Conservation (phyloP, 2,888 invertebrate species). For the Amphipoea lucens region DNA sequence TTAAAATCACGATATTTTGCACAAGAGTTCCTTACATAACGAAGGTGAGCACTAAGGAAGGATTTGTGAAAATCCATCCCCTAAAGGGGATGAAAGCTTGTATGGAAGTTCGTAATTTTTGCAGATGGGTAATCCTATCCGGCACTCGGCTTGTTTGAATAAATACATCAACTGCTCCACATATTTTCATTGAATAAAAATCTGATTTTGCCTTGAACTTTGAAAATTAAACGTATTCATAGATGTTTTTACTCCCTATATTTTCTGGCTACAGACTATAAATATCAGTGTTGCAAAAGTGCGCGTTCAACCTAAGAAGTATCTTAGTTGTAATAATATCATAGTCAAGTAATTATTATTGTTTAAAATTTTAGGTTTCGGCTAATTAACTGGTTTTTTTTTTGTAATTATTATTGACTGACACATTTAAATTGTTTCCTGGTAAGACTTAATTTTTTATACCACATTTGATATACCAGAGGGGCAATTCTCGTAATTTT, state of each 20-base stretch:
- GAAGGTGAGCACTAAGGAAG: not conserved
- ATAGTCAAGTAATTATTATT: constrained; percentile 23
- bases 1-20: not conserved
- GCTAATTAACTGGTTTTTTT: constrained; percentile 14
- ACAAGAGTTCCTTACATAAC: not conserved
- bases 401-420: constrained; percentile 50
- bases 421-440: constrained; percentile 11
- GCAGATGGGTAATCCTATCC: not conserved
- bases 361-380: constrained; percentile 8
- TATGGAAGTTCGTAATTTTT: not conserved
- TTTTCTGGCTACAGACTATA: not conserved
- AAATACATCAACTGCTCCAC: not conserved
- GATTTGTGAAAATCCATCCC: not conserved
- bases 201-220: not conserved
- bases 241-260: not conserved
- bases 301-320: constrained; percentile 21
- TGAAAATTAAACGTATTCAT: not conserved
- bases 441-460: not conserved
- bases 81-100: not conserved
- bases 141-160: not conserved
- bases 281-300: constrained; percentile 9
- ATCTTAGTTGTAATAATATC: constrained; percentile 42
- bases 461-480: not conserved
- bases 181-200: not conserved
- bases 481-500: not conserved